Percentiles rank a stretch among this genome's conserved stretches.
Conservation (phyloP, 2,113 vertebrate genomes). For the Excalfactoria chinensis region DNA sequence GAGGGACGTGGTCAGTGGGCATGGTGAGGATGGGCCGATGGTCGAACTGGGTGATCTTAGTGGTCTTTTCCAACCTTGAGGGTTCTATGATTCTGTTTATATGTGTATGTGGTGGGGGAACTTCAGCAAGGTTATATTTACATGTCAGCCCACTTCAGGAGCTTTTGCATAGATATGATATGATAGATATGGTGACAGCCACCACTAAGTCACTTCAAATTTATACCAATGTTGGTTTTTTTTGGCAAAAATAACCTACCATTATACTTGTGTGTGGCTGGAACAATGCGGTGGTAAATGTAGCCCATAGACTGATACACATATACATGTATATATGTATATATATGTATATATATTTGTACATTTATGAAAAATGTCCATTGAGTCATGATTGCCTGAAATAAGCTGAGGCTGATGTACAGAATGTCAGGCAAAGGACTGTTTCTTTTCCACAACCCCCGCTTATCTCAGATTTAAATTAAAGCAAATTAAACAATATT, state of each 20-base stretch:
- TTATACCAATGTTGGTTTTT: background rate
- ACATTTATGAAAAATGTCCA: conserved; percentile 54
- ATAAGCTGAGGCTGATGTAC: conserved; percentile 6
- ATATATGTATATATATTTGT: conserved; percentile 67
- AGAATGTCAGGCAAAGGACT: conserved; percentile 58
- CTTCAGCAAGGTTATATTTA: background rate
- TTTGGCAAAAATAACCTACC: background rate
- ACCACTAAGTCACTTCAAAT: background rate
- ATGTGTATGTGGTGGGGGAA: background rate
- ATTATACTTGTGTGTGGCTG: background rate
- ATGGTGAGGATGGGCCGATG: no score
- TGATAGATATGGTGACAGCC: background rate
- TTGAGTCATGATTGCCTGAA: conserved; percentile 57
- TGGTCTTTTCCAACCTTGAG: no score
- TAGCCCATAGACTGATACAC: background rate
- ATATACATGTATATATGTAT: conserved; percentile 40
- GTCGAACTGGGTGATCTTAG: no score
- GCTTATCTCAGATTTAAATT: conserved; percentile 1
- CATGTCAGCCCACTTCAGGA: background rate
- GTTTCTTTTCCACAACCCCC: conserved; percentile 32
- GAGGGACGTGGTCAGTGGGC: no score
- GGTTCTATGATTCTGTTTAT: background rate
- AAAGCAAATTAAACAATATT: background rate
- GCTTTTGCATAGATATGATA: background rate
- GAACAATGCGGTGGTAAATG: background rate